Evolutionary conservation across 37 sponge, comb jelly and placozoan genomes (phyloP).

Genomic region (Chondrosia reniformis): DNA sequence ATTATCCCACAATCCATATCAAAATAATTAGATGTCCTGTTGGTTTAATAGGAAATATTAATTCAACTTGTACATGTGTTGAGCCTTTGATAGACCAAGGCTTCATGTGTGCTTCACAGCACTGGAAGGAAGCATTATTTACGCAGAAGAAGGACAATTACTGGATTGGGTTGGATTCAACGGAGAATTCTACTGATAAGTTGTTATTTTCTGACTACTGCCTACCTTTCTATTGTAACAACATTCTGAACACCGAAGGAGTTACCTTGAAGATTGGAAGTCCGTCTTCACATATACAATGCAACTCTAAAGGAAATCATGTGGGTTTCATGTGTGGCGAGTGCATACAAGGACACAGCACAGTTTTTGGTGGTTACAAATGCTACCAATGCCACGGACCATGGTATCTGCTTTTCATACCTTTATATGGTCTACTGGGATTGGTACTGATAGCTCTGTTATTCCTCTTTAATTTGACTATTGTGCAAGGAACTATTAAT

Average conservation of each 20-base stretch:
- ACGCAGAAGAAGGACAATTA: too few relatives aligned
- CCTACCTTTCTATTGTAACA: neutral
- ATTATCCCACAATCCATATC: too few relatives aligned
- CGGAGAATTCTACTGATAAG: neutral
- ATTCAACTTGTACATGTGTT: too few relatives aligned
- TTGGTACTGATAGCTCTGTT: constrained; percentile 26
- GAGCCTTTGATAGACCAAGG: too few relatives aligned
- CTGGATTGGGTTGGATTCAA: too few relatives aligned
- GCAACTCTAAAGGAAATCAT: neutral
- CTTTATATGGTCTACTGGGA: constrained; percentile 14
- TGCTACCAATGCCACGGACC: constrained; percentile 23
- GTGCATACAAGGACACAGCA: constrained; percentile 24
- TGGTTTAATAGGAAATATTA: too few relatives aligned
- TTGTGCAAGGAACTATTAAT: constrained; percentile 28
- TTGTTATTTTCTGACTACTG: constrained; percentile 5
- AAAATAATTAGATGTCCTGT: too few relatives aligned
- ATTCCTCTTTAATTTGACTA: constrained; percentile 21
- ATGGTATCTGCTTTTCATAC: constrained; percentile 15
- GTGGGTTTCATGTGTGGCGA: constrained; percentile 38
- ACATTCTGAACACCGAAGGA: neutral
- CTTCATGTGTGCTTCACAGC: too few relatives aligned
- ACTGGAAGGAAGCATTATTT: too few relatives aligned
- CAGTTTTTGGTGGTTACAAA: constrained; percentile 11
- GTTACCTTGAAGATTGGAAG: neutral
- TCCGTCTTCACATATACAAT: neutral